Evolutionary conservation across 2,797 vertebrate genomes (phyloP).

Genomic region (Sebastolobus alascanus): DNA sequence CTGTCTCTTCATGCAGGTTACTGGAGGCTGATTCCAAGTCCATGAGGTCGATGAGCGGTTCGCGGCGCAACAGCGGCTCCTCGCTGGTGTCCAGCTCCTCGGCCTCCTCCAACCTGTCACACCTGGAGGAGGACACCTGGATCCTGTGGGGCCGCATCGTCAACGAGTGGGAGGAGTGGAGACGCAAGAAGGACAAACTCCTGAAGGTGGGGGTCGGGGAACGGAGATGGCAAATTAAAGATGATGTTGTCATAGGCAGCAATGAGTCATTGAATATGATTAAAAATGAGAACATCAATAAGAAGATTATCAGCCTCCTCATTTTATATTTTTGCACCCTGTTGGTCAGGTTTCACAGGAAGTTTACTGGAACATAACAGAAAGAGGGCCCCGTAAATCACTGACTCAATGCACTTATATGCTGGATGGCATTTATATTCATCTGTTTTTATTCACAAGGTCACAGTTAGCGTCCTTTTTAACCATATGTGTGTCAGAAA

Average conservation of each 20-base stretch:
- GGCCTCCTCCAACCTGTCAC: constrained; percentile 97
- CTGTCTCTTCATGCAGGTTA: constrained; percentile 82
- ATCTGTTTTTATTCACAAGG: constrained; percentile 5
- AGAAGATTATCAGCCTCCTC: constrained; percentile 14
- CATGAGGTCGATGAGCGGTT: constrained; percentile 96
- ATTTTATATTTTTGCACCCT: constrained; percentile 11
- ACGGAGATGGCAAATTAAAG: neutral
- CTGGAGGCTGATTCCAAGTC: constrained; percentile 98
- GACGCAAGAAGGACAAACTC: constrained; percentile 97
- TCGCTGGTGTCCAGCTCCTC: constrained; percentile 99
- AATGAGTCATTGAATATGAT: constrained; percentile 4
- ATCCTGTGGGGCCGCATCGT: constrained; percentile 98
- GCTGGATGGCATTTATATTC: neutral
- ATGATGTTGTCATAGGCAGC: neutral
- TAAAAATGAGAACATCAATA: constrained; percentile 9
- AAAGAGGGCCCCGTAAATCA: neutral
- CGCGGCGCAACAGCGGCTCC: constrained; percentile 97
- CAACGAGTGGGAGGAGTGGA: constrained; percentile 98
- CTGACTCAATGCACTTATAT: constrained; percentile 16
- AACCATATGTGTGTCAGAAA: constrained; percentile 17
- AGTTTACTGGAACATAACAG: constrained; percentile 2
- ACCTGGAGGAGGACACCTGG: constrained; percentile 98
- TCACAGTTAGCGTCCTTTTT: neutral
- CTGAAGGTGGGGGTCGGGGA: constrained; percentile 88
- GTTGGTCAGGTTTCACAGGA: constrained; percentile 4